phyloP scores from a whole-genome alignment of 2,888 invertebrate genomes.

The Aleiodes leptofemur region DNA sequence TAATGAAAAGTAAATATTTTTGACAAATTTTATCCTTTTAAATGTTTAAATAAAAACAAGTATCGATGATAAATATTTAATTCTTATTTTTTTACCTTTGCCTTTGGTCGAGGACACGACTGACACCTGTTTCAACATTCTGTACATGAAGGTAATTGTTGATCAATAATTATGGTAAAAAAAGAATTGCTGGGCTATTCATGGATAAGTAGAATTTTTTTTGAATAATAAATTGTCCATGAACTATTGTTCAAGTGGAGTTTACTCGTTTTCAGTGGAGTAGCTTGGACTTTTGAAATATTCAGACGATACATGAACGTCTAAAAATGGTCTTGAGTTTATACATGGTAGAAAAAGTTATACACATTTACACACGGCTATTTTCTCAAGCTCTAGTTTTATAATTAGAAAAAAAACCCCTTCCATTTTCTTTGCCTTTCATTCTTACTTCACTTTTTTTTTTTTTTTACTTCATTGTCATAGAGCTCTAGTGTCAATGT shows the following conservation, averaged over 20 bases:
- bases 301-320: conserved; percentile 1
- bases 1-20: no score
- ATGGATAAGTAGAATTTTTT: no score
- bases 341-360: conserved; percentile 15
- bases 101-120: background rate
- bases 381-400: conserved; percentile 11
- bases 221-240: background rate
- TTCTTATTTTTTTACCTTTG: background rate
- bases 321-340: conserved; percentile 7
- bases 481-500: background rate
- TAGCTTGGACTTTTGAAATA: conserved; percentile 2
- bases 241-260: background rate
- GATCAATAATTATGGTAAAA: no score
- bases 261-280: no score
- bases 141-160: no score
- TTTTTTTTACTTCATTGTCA: conserved; percentile 6
- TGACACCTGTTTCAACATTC: background rate
- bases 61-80: background rate
- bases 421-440: no score
- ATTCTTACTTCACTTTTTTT: background rate
- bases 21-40: background rate
- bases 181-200: no score
- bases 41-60: background rate
- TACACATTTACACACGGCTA: background rate
- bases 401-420: conserved; percentile 19